phyloP scores from a whole-genome alignment of 2,888 invertebrate species.

The Plebejus melissa region DNA sequence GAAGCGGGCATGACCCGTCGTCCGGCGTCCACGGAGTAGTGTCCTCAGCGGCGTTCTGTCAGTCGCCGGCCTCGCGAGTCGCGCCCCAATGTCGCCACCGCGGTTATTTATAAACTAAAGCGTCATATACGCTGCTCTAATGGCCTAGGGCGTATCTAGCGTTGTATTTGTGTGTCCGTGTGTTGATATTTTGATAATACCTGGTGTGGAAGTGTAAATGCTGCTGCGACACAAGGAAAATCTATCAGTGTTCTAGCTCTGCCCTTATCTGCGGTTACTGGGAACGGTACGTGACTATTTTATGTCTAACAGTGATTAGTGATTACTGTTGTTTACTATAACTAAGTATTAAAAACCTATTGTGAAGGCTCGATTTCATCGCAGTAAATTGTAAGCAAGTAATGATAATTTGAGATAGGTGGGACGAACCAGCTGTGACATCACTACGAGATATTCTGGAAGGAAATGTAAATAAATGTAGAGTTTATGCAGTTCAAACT shows the following conservation, averaged over 20 bases:
- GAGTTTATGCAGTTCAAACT: neutral
- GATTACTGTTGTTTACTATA: neutral
- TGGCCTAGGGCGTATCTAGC: conserved; percentile 30
- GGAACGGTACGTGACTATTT: conserved; percentile 20
- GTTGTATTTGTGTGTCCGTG: neutral
- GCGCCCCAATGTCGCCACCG: conserved; percentile 69
- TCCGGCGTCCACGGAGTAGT: conserved; percentile 48
- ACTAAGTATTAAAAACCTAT: neutral
- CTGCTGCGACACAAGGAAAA: conserved; percentile 4
- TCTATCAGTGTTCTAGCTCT: neutral
- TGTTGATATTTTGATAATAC: conserved; percentile 16
- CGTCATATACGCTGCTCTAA: conserved; percentile 56
- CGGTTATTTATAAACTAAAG: conserved; percentile 67
- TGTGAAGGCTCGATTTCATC: neutral
- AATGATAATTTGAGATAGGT: neutral
- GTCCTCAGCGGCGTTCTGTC: conserved; percentile 51
- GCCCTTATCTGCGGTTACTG: neutral
- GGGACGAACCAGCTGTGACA: conserved; percentile 11
- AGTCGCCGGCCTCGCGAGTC: conserved; percentile 51
- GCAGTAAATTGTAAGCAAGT: neutral
- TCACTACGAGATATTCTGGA: neutral
- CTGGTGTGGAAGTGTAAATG: conserved; percentile 11
- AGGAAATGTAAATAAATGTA: conserved; percentile 1
- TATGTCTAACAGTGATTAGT: too few relatives aligned
- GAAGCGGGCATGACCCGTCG: conserved; percentile 55